Base-by-base conservation (phyloP, 2,113 vertebrate genomes). In the Alaudala cheleensis region DNA sequence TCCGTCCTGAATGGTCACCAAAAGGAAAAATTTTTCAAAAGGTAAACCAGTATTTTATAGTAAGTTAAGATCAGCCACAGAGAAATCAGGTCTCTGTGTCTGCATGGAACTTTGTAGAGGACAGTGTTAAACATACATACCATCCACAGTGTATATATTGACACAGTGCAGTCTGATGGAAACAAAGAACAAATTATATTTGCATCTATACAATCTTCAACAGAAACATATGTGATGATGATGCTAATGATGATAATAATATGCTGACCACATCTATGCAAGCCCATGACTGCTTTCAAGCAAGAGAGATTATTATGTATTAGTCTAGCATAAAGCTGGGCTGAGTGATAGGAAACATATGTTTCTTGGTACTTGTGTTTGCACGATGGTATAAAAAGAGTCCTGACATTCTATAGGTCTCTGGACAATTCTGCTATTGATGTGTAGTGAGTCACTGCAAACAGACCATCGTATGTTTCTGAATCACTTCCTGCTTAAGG, bases 401-500 rank as follows among this genome's bases (percentile, higher is more conserved):
- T 86, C 85, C 74, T 96, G 96, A 92, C 95, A 90, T 94, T 96
- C 97, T 97, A 87, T 76, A 96, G 90, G 89, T 94, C 97, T 95
- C 88, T 92, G 95, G 94, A 97, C 94, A 97, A 97, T 97, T 92
- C 94, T 78, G 72, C 95, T 86, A 93, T 95, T 96, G 97, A 97
- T 93, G 92, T 96, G 86, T 16, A 91, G 70, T 98, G 96, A 98
- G 94, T 98, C 98, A 97, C 80, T 34, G 86, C 91, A 77, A 91
- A 87, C 94, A 92, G 94, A 91, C 93, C 96, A 94, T 96, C 29
- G 25, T 31, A 94, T 97, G 94, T 94, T 97, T 97, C 95, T 98
- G 97, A 98, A 97, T 98, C 98, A 98, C 94, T 98, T 98, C 97
- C 97, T 97, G 89, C 73, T 47, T 45, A 33, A 97, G 92, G 81